A percentile compares a stretch with the other conserved stretches of the same genome.
Evolutionary conservation across 2,113 vertebrate species (phyloP).

Genomic region (Pachycephala philippinensis): DNA sequence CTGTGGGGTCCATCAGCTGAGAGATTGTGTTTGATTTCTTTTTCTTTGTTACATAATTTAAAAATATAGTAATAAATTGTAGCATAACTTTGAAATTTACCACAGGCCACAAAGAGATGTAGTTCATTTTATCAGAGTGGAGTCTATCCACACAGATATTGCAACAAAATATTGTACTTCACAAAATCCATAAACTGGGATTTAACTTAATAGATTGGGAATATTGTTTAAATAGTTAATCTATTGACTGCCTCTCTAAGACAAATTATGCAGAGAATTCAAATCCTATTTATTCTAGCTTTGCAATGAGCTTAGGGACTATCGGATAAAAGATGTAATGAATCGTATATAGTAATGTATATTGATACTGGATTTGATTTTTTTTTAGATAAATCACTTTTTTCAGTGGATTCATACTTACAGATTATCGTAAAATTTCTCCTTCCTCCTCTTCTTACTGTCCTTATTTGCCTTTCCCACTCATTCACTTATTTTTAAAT

Average conservation of each 20-base stretch:
- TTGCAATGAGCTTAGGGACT: not conserved
- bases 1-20: constrained; percentile 7
- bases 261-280: not conserved
- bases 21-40: not conserved
- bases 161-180: not conserved
- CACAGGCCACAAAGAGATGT: not conserved
- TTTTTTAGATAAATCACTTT: not conserved
- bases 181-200: not conserved
- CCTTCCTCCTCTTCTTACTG: not conserved
- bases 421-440: not conserved
- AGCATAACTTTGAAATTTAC: not conserved
- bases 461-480: not conserved
- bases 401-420: not conserved
- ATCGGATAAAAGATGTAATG: not conserved
- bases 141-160: not conserved
- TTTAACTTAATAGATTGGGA: not conserved
- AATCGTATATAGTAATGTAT: not conserved
- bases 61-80: not conserved
- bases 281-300: not conserved
- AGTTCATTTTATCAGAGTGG: not conserved
- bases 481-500: not conserved
- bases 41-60: not conserved
- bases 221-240: not conserved
- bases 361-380: not conserved
- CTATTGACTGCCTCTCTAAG: not conserved